These are phyloP conservation scores for Falco peregrinus DNA, from an alignment of 2,797 vertebrate genomes.

Conservation along the genomic window DNA sequence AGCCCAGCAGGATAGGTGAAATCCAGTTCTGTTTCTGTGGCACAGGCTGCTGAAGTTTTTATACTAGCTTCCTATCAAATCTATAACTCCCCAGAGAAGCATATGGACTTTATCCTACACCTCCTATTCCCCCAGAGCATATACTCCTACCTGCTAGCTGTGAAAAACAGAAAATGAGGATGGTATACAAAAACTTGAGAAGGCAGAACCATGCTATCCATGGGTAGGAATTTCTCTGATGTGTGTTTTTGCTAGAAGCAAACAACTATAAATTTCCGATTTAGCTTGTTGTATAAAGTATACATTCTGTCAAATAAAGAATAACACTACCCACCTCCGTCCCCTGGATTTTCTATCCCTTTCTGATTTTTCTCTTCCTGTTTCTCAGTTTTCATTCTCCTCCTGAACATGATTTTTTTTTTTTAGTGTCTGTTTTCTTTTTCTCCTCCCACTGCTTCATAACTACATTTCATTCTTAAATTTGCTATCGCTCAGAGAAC, in stretches of 20 bases:
- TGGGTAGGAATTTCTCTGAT: constrained; percentile 16
- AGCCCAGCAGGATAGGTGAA: constrained; percentile 27
- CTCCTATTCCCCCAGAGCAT: constrained; percentile 16
- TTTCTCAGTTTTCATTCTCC: constrained; percentile 58
- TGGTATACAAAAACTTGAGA: constrained; percentile 10
- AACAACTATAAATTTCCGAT: constrained; percentile 55
- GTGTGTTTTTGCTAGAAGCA: constrained; percentile 61
- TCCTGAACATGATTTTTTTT: constrained; percentile 7
- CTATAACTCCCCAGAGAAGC: constrained; percentile 35
- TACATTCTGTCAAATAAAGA: constrained; percentile 67
- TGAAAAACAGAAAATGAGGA: constrained; percentile 26
- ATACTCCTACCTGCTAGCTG: not conserved
- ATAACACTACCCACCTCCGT: constrained; percentile 57
- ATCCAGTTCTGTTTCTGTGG: constrained; percentile 16
- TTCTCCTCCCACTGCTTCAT: constrained; percentile 61
- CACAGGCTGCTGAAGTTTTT: not conserved
- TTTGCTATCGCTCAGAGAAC: not conserved
- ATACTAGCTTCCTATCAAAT: not conserved
- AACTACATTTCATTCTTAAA: constrained; percentile 66
- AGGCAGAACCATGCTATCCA: not conserved
- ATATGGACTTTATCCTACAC: constrained; percentile 38
- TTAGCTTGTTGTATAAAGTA: constrained; percentile 58
- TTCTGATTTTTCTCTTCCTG: constrained; percentile 47
- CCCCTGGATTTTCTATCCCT: constrained; percentile 35
- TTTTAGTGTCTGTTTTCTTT: constrained; percentile 54